phyloP scores from a whole-genome alignment of 2,888 invertebrate species.

The Drosophila pseudotakahashii region DNA sequence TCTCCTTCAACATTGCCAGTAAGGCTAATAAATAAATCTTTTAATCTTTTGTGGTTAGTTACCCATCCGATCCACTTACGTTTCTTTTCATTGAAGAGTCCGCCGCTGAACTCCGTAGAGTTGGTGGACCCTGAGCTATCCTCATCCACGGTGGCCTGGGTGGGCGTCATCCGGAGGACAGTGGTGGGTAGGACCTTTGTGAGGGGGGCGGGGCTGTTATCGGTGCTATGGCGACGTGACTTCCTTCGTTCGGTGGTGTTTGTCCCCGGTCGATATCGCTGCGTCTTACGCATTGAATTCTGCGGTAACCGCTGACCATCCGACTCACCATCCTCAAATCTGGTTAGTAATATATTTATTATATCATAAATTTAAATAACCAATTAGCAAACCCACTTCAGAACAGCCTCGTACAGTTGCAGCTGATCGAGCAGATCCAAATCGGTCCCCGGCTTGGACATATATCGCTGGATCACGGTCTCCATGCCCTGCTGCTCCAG shows the following conservation, averaged over 20 bases:
- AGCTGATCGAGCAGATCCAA: constrained; percentile 96
- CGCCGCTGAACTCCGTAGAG: constrained; percentile 82
- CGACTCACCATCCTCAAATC: constrained; percentile 86
- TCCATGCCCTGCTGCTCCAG: constrained; percentile 97
- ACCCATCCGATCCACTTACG: constrained; percentile 49
- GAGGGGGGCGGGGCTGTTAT: constrained; percentile 86
- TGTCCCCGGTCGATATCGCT: constrained; percentile 87
- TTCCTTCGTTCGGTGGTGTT: constrained; percentile 90
- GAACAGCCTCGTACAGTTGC: constrained; percentile 96
- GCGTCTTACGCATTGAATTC: constrained; percentile 89
- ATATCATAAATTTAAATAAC: fast-evolving
- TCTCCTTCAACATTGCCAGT: no score
- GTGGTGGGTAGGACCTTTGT: constrained; percentile 80
- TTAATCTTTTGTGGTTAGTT: no score
- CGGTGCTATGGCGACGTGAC: constrained; percentile 90
- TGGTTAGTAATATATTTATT: constrained; percentile 30
- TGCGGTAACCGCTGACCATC: constrained; percentile 87
- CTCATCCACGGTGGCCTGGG: constrained; percentile 82
- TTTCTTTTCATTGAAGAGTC: constrained; percentile 81
- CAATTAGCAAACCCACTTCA: constrained; percentile 88
- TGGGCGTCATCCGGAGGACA: constrained; percentile 77
- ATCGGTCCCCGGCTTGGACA: constrained; percentile 96
- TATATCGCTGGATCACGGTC: constrained; percentile 93
- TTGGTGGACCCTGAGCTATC: constrained; percentile 86
- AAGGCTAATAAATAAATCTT: no score